A percentile compares a stretch with the other conserved stretches of the same genome.
phyloP scores from a whole-genome alignment of 2,797 vertebrate species.

The Brotula barbata region DNA sequence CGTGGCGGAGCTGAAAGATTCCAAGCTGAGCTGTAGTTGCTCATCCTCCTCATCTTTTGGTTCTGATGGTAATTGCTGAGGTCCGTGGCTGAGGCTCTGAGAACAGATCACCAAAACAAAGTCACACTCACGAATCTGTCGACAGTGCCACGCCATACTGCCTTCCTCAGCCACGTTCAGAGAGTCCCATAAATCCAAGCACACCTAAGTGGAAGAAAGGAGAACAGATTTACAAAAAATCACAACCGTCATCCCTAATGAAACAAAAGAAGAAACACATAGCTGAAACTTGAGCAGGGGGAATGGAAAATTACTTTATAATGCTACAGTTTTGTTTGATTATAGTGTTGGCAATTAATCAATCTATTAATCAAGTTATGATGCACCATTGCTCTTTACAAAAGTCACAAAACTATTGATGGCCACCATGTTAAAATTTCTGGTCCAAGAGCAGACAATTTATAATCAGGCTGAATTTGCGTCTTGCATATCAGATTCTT shows the following conservation, averaged over 20 bases:
- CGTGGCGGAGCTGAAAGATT: slow-evolving; percentile 34
- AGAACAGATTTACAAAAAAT: not conserved
- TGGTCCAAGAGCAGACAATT: too few relatives aligned
- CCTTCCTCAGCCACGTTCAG: slow-evolving; percentile 75
- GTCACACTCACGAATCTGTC: slow-evolving; percentile 74
- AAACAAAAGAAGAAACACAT: not conserved
- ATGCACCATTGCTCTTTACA: too few relatives aligned
- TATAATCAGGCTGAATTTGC: too few relatives aligned
- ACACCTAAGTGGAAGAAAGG: slow-evolving; percentile 67
- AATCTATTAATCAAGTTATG: too few relatives aligned
- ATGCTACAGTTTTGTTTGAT: not conserved
- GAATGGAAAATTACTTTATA: too few relatives aligned
- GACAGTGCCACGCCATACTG: slow-evolving; percentile 74
- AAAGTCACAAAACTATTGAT: too few relatives aligned
- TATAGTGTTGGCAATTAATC: not conserved
- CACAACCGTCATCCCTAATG: not conserved
- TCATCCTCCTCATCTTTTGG: slow-evolving; percentile 2
- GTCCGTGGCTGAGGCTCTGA: slow-evolving; percentile 58
- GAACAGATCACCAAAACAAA: slow-evolving; percentile 82
- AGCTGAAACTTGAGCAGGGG: too few relatives aligned
- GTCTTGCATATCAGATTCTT: too few relatives aligned
- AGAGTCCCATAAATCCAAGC: slow-evolving; percentile 81
- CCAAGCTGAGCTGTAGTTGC: not conserved
- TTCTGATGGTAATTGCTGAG: not conserved
- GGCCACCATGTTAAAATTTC: too few relatives aligned